These are phyloP conservation scores for Nephrotoma guestfalica DNA, from an alignment of 2,888 invertebrate species.

Conservation along the genomic window DNA sequence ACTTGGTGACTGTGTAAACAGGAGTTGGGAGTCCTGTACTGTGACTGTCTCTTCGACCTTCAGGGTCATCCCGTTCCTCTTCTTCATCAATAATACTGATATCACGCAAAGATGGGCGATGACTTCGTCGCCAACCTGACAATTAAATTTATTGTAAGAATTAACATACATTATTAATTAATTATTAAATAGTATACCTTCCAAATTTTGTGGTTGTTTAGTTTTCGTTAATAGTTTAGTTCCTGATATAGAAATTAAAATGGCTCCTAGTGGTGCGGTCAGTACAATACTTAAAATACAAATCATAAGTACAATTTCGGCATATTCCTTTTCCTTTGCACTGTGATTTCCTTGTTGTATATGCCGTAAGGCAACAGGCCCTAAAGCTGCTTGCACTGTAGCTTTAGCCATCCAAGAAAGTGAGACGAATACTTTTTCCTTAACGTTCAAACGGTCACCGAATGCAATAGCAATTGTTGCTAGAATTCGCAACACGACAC, in stretches of 20 bases:
- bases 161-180: neutral
- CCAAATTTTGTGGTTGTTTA: constrained; percentile 47
- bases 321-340: constrained; percentile 42
- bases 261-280: constrained; percentile 72
- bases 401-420: constrained; percentile 94
- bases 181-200: constrained; percentile 33
- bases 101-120: constrained; percentile 70
- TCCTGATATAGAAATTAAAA: constrained; percentile 65
- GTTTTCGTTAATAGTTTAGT: constrained; percentile 65
- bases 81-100: constrained; percentile 78
- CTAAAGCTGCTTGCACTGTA: constrained; percentile 88
- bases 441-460: constrained; percentile 67
- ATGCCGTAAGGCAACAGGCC: constrained; percentile 58
- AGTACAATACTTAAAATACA: constrained; percentile 70
- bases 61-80: constrained; percentile 47
- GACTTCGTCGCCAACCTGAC: constrained; percentile 61
- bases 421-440: constrained; percentile 76
- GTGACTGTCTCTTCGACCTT: constrained; percentile 20
- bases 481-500: constrained; percentile 48
- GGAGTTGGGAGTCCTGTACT: neutral
- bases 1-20: neutral
- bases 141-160: constrained; percentile 3
- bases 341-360: constrained; percentile 34
- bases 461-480: constrained; percentile 54
- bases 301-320: constrained; percentile 56